Evolutionary conservation across 1,140 invertebrate species (phyloP).

Genomic region (Drosophila takahashii): DNA sequence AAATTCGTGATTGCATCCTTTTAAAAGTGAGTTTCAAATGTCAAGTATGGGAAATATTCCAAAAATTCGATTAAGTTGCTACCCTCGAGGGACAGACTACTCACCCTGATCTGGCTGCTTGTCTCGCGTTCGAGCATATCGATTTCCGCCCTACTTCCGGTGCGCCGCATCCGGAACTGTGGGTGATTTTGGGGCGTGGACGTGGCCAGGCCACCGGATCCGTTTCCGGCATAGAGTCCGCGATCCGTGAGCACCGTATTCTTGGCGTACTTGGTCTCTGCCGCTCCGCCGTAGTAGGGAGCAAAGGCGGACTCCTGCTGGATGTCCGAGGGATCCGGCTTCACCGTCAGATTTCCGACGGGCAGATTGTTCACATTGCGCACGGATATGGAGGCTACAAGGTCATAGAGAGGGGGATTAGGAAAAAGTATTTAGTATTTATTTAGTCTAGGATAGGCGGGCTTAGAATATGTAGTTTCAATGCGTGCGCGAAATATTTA

Average conservation of each 20-base stretch:
- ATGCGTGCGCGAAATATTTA: constrained; percentile 76
- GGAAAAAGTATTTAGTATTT: background rate
- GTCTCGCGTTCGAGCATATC: constrained; percentile 83
- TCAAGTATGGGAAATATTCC: background rate
- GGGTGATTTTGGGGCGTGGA: constrained; percentile 69
- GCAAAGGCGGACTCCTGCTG: constrained; percentile 69
- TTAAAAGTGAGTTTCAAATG: background rate
- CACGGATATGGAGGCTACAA: constrained; percentile 83
- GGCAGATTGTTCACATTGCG: constrained; percentile 83
- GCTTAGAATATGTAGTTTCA: constrained; percentile 51
- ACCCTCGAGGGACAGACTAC: constrained; percentile 20
- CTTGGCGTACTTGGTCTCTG: constrained; percentile 81
- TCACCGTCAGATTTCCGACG: constrained; percentile 79
- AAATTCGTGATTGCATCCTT: background rate
- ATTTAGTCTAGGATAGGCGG: background rate
- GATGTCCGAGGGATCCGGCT: constrained; percentile 78
- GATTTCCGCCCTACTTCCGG: constrained; percentile 81
- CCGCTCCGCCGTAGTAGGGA: constrained; percentile 73
- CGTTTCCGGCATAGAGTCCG: constrained; percentile 41
- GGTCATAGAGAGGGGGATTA: constrained; percentile 13
- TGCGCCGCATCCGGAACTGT: constrained; percentile 70
- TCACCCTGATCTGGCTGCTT: constrained; percentile 81
- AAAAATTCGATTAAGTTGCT: background rate
- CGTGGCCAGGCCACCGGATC: constrained; percentile 45
- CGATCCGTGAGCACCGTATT: constrained; percentile 77